phyloP scores from a whole-genome alignment of 1,140 invertebrate species.

The Plectrocnemia conspersa region DNA sequence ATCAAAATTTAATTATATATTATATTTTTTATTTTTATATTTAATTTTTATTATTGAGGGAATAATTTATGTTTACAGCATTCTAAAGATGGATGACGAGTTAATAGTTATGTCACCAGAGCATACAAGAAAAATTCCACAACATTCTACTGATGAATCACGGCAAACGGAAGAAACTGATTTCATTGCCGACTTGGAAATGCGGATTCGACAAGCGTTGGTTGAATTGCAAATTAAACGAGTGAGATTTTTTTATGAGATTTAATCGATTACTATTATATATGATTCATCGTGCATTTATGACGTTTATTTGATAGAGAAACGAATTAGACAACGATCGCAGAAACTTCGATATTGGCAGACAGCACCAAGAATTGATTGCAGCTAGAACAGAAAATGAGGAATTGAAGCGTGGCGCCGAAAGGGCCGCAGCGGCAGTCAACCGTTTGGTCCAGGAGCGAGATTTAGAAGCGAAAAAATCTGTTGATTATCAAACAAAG shows the following conservation, averaged over 20 bases:
- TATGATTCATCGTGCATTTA: not conserved
- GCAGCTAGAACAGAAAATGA: not conserved
- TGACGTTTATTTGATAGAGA: not conserved
- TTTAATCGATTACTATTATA: not conserved
- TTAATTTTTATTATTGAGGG: too few species aligned
- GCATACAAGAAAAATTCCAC: too few species aligned
- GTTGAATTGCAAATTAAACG: slow-evolving; percentile 24
- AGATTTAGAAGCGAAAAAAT: not conserved
- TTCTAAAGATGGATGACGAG: too few species aligned
- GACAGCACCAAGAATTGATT: too few species aligned
- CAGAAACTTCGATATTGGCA: too few species aligned
- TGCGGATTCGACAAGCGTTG: slow-evolving; percentile 3
- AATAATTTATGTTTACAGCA: too few species aligned
- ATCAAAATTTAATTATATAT: too few species aligned
- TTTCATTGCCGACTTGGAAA: not conserved
- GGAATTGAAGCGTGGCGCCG: not conserved
- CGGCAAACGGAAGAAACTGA: not conserved
- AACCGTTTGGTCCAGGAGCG: slow-evolving; percentile 1
- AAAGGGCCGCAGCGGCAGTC: slow-evolving; percentile 4
- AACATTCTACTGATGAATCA: too few species aligned
- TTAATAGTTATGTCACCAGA: too few species aligned
- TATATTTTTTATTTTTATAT: too few species aligned
- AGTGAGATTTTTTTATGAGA: slow-evolving; percentile 9
- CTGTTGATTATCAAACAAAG: too few species aligned
- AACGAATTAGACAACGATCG: not conserved